These are phyloP conservation scores for Enoplosus armatus DNA, from an alignment of 2,797 vertebrate genomes.

Conservation along the genomic window DNA sequence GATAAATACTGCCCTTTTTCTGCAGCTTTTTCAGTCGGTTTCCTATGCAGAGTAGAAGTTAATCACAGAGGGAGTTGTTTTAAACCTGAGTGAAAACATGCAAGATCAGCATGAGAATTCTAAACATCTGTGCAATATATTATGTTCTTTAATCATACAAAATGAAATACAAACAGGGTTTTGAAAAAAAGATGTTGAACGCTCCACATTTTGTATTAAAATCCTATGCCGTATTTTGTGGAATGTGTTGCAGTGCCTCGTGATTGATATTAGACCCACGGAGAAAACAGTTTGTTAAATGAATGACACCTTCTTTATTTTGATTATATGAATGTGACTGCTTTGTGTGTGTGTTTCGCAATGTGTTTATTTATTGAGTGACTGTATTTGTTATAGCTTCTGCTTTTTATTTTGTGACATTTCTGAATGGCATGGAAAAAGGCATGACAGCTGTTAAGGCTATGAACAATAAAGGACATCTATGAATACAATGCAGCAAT, in stretches of 20 bases:
- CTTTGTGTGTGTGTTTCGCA: conserved; percentile 73
- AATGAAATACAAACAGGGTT: conserved; percentile 48
- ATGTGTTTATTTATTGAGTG: conserved; percentile 79
- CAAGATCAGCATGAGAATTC: conserved; percentile 59
- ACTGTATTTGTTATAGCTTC: conserved; percentile 81
- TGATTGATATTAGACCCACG: conserved; percentile 67
- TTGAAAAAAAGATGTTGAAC: conserved; percentile 36
- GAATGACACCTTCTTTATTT: conserved; percentile 66
- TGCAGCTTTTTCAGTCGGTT: conserved; percentile 53
- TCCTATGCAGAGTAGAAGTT: conserved; percentile 57
- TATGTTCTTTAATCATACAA: conserved; percentile 35
- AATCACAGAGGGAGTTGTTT: conserved; percentile 20
- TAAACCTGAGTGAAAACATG: conserved; percentile 52
- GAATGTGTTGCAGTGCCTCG: conserved; percentile 79
- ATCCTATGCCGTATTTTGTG: conserved; percentile 61
- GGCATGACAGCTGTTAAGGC: conserved; percentile 77
- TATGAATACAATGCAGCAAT: not conserved
- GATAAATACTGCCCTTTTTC: conserved; percentile 49
- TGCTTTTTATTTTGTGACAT: conserved; percentile 74
- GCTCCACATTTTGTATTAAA: conserved; percentile 69
- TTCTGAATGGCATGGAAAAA: conserved; percentile 76
- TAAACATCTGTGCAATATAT: conserved; percentile 57
- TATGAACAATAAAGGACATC: conserved; percentile 79
- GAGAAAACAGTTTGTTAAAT: conserved; percentile 60
- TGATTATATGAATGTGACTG: conserved; percentile 69